These are phyloP conservation scores for Tyrophagus putrescentiae DNA, from an alignment of 1,140 invertebrate species.

Conservation along the genomic window DNA sequence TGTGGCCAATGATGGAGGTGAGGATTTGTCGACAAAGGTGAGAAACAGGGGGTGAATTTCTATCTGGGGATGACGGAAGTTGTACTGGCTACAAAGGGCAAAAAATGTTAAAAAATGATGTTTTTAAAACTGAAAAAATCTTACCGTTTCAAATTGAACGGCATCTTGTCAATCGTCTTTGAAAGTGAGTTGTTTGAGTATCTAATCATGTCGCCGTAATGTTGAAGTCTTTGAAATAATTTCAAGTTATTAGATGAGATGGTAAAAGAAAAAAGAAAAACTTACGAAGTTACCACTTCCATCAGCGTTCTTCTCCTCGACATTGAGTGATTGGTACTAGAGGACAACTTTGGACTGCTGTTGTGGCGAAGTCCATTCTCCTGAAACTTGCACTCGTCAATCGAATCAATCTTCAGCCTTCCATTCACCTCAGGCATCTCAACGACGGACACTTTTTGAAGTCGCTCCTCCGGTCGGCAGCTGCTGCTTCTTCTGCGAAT, in stretches of 20 bases:
- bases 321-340: background rate
- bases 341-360: too few species aligned
- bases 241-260: background rate
- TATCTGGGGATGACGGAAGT: constrained; percentile 27
- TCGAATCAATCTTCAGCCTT: too few species aligned
- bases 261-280: background rate
- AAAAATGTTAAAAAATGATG: background rate
- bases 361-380: too few species aligned
- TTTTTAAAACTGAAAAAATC: background rate
- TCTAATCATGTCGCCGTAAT: constrained; percentile 22
- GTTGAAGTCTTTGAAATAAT: constrained; percentile 15
- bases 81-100: constrained; percentile 12
- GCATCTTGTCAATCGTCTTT: constrained; percentile 22
- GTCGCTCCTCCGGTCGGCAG: too few species aligned
- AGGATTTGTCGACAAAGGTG: constrained; percentile 36
- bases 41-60: constrained; percentile 46
- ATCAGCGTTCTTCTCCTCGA: background rate
- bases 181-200: constrained; percentile 19
- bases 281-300: constrained; percentile 15
- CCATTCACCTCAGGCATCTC: too few species aligned
- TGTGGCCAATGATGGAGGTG: background rate
- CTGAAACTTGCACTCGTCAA: too few species aligned
- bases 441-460: too few species aligned
- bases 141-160: constrained; percentile 19
- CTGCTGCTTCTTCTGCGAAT: too few species aligned